phyloP scores from a whole-genome alignment of 2,888 invertebrate genomes.

The Acrobeloides nanus region DNA sequence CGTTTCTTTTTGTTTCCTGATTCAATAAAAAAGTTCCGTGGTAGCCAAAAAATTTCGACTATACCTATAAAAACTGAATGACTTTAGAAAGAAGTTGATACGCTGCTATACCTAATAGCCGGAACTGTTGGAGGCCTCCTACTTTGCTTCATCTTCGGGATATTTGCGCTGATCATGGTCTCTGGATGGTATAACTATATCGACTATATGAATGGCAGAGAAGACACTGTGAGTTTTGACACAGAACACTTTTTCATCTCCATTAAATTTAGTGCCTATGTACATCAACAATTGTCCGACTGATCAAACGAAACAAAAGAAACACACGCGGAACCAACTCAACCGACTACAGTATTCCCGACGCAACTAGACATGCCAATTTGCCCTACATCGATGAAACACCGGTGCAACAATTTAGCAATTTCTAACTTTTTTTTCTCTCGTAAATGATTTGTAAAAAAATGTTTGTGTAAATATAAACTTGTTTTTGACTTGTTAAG shows the following conservation, averaged over 20 bases:
- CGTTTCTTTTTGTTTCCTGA: no score
- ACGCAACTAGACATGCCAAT: slow-evolving; percentile 28
- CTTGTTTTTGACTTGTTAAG: background rate
- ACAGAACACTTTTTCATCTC: background rate
- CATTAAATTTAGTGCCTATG: slow-evolving; percentile 20
- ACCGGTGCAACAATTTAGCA: slow-evolving; percentile 38
- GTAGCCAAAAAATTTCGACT: no score
- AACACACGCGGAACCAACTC: slow-evolving; percentile 13
- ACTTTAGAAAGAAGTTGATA: slow-evolving; percentile 20
- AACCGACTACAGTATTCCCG: slow-evolving; percentile 35
- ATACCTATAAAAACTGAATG: background rate
- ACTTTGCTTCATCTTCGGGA: slow-evolving; percentile 25
- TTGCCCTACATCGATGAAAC: slow-evolving; percentile 40
- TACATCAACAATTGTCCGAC: slow-evolving; percentile 13
- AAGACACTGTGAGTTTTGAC: slow-evolving; percentile 24
- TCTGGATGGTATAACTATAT: slow-evolving; percentile 45
- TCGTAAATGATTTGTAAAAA: background rate
- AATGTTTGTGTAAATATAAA: background rate
- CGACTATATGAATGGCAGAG: slow-evolving; percentile 37
- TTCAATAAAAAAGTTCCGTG: no score
- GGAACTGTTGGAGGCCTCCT: slow-evolving; percentile 33
- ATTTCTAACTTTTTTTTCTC: slow-evolving; percentile 24
- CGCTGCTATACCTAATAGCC: slow-evolving; percentile 34
- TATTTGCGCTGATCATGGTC: slow-evolving; percentile 30
- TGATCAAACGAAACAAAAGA: slow-evolving; percentile 15